These are phyloP conservation scores for Gorsachius goisagi DNA, from an alignment of 2,113 vertebrate genomes.

Conservation along the genomic window DNA sequence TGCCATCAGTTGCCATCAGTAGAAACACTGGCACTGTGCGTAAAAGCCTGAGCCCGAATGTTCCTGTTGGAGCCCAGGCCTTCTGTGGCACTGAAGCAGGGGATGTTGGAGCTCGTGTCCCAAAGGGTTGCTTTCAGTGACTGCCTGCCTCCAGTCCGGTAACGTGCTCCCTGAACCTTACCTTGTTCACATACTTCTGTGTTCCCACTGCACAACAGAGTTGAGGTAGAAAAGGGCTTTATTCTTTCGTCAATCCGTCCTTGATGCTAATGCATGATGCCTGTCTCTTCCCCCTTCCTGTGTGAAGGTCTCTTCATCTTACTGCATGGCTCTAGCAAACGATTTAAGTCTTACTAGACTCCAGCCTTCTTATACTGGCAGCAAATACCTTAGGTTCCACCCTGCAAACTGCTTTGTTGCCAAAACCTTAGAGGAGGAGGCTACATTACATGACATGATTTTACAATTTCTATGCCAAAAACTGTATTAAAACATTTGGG, in stretches of 20 bases:
- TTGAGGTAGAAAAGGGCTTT: neutral
- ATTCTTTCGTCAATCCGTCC: neutral
- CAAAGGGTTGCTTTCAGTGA: neutral
- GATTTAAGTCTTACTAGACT: neutral
- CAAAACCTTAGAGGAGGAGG: neutral
- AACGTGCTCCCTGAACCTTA: accelerated
- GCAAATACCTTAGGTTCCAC: neutral
- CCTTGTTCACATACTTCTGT: neutral
- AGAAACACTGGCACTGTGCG: neutral
- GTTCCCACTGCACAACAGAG: neutral
- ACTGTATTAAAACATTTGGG: neutral
- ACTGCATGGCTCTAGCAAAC: neutral
- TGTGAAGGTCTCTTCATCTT: neutral
- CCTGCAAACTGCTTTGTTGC: neutral
- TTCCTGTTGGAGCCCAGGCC: neutral
- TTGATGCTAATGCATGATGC: accelerated
- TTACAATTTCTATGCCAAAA: neutral
- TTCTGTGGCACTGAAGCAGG: neutral
- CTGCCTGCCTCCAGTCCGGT: neutral
- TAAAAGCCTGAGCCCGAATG: neutral
- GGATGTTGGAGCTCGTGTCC: neutral
- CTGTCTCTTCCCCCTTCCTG: accelerated
- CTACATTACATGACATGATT: neutral
- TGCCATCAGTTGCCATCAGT: neutral
- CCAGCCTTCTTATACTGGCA: neutral